Conservation (phyloP, 2,888 invertebrate genomes). For the Dromius quadrimaculatus region DNA sequence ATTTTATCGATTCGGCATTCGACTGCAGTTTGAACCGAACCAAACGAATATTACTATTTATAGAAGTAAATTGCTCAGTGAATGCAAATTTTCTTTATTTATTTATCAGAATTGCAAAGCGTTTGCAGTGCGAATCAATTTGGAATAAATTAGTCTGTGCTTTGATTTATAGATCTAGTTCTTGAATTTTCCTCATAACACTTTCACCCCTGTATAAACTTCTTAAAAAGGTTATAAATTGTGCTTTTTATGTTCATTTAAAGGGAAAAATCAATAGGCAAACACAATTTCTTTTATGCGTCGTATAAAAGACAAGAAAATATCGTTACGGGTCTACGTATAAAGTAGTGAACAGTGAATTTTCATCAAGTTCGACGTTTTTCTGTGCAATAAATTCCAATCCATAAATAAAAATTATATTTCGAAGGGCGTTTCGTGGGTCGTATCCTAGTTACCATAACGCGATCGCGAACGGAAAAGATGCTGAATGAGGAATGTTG, state of each 20-base stretch:
- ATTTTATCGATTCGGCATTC: conserved; percentile 28
- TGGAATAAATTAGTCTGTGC: neutral
- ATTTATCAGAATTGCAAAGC: conserved; percentile 6
- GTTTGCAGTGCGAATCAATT: neutral
- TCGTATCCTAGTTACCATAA: conserved; percentile 31
- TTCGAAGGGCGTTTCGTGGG: conserved; percentile 18
- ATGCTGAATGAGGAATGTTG: conserved; percentile 21
- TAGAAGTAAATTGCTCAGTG: conserved; percentile 5
- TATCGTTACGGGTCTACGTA: conserved; percentile 28
- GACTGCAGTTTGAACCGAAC: neutral
- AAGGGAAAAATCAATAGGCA: conserved; percentile 29
- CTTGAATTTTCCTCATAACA: no score
- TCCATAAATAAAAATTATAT: conserved; percentile 46
- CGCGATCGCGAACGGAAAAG: no score
- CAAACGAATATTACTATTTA: conserved; percentile 7
- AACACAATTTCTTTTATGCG: conserved; percentile 32
- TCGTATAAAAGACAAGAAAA: conserved; percentile 30
- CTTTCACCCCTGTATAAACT: conserved; percentile 9
- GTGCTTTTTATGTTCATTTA: conserved; percentile 27
- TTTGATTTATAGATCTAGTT: no score
- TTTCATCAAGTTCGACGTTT: conserved; percentile 42
- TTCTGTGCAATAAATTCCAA: conserved; percentile 44
- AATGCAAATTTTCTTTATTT: conserved; percentile 13
- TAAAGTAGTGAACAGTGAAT: conserved; percentile 38
- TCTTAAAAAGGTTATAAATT: conserved; percentile 33